phyloP scores from a whole-genome alignment of 1,140 invertebrate species.

The Ctenoplectra terminalis region DNA sequence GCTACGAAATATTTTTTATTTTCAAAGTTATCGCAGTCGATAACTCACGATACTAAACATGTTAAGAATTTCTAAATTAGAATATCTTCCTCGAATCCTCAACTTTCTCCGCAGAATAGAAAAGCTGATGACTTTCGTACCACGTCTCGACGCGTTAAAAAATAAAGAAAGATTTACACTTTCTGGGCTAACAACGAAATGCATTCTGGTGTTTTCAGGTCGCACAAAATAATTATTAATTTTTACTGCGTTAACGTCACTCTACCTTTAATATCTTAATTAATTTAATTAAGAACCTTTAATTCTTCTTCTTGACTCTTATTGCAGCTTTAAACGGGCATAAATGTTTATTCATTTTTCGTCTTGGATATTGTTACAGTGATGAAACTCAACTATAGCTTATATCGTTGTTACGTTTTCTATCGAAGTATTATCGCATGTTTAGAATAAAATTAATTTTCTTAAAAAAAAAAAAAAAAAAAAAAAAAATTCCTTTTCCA shows the following conservation, averaged over 20 bases:
- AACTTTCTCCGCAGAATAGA: background rate
- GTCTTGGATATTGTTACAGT: background rate
- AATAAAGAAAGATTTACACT: background rate
- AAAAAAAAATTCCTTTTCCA: too few species aligned
- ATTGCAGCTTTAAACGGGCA: constrained; percentile 6
- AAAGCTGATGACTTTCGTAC: background rate
- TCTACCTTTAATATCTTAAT: too few species aligned
- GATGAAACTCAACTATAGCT: background rate
- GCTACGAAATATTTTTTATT: too few species aligned
- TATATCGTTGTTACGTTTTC: background rate
- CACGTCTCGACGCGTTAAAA: background rate
- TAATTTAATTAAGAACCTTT: too few species aligned
- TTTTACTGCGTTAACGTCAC: background rate
- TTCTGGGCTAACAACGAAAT: background rate
- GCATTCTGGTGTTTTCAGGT: background rate
- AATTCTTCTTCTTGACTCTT: background rate
- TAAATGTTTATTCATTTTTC: background rate
- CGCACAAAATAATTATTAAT: background rate
- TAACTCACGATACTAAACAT: too few species aligned
- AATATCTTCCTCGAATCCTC: background rate
- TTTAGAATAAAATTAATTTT: background rate
- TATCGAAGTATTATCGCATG: background rate
- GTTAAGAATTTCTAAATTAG: too few species aligned
- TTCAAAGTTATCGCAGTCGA: too few species aligned
- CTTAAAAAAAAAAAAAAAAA: too few species aligned